A percentile compares a stretch with the other conserved stretches of the same genome.
Evolutionary conservation across 2,888 invertebrate species (phyloP).

Genomic region (Sarcophaga carnaria): DNA sequence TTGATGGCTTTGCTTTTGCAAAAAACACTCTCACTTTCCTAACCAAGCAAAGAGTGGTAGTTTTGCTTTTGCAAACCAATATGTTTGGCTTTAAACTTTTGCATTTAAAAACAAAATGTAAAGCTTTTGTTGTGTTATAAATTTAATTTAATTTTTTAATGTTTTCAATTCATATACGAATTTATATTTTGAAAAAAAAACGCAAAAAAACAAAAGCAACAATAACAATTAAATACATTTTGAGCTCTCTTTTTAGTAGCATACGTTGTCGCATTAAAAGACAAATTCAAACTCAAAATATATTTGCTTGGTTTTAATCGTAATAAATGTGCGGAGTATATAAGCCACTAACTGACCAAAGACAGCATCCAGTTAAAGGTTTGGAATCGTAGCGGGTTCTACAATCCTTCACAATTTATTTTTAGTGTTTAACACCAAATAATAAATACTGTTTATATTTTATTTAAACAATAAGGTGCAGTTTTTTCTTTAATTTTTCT

Average conservation of each 20-base stretch:
- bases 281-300: conserved; percentile 55
- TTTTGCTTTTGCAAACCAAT: conserved; percentile 39
- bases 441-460: conserved; percentile 8
- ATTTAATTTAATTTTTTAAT: too few relatives aligned
- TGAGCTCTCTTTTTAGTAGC: conserved; percentile 55
- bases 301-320: conserved; percentile 72
- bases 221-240: conserved; percentile 33
- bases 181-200: neutral
- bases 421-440: conserved; percentile 67
- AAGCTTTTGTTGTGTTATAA: neutral
- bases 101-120: conserved; percentile 44
- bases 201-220: conserved; percentile 23
- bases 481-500: conserved; percentile 14
- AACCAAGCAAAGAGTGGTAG: neutral
- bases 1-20: neutral
- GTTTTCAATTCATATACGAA: too few relatives aligned
- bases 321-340: conserved; percentile 81
- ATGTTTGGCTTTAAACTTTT: conserved; percentile 18
- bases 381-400: conserved; percentile 82
- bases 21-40: conserved; percentile 27
- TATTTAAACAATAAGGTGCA: conserved; percentile 59
- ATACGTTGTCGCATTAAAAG: conserved; percentile 5
- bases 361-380: conserved; percentile 83
- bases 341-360: conserved; percentile 82
- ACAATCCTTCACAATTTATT: conserved; percentile 77